These are phyloP conservation scores for Nowickia ferox DNA, from an alignment of 2,888 invertebrate species.

Conservation along the genomic window DNA sequence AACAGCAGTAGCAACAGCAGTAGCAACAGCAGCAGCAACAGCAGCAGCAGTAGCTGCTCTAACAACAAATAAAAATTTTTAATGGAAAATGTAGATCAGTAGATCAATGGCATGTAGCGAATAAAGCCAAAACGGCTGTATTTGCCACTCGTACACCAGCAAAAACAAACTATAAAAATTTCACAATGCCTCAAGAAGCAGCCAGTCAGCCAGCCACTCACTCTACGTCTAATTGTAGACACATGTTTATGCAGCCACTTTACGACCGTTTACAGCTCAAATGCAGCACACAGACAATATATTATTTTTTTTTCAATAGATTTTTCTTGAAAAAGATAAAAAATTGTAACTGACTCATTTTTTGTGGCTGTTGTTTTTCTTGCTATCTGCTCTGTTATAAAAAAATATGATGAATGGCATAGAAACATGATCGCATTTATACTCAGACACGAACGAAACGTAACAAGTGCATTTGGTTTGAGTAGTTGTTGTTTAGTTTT, in stretches of 20 bases:
- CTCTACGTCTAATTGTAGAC: constrained; percentile 1
- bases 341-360: not conserved
- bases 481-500: constrained; percentile 13
- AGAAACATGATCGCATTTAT: constrained; percentile 68
- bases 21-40: constrained; percentile 12
- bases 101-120: constrained; percentile 75
- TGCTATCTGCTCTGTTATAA: constrained; percentile 15
- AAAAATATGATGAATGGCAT: constrained; percentile 68
- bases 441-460: constrained; percentile 36
- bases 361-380: not conserved
- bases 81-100: constrained; percentile 75
- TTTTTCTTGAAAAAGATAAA: constrained; percentile 7
- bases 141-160: constrained; percentile 13
- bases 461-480: constrained; percentile 52
- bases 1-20: constrained; percentile 11
- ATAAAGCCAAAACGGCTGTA: constrained; percentile 43
- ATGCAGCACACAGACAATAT: constrained; percentile 28
- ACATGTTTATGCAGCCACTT: constrained; percentile 39
- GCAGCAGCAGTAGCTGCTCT: constrained; percentile 8
- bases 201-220: not conserved
- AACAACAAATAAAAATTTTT: constrained; percentile 34
- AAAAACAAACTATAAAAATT: constrained; percentile 27
- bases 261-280: constrained; percentile 50
- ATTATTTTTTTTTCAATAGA: constrained; percentile 22
- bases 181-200: constrained; percentile 46